phyloP scores from a whole-genome alignment of 2,888 invertebrate genomes.

The Halictus ligatus region DNA sequence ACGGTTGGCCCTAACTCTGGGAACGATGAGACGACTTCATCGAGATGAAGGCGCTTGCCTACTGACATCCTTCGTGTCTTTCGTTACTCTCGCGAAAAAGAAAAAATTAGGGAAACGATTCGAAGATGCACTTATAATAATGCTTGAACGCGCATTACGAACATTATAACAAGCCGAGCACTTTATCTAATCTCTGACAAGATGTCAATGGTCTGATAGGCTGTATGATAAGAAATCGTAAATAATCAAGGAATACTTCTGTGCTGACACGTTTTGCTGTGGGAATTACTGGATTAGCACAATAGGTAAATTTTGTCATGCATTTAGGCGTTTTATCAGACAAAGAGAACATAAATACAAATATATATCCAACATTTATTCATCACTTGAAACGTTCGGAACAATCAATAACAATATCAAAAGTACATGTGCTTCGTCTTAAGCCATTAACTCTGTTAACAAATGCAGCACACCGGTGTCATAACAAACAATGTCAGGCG shows the following conservation, averaged over 20 bases:
- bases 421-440: neutral
- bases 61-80: constrained; percentile 69
- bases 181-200: constrained; percentile 76
- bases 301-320: neutral
- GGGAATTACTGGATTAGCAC: neutral
- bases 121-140: constrained; percentile 11
- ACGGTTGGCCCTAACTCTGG: constrained; percentile 89
- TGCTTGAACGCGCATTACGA: neutral
- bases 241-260: constrained; percentile 14
- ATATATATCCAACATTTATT: constrained; percentile 65
- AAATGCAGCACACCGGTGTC: neutral
- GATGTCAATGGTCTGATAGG: constrained; percentile 70
- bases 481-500: neutral
- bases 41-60: constrained; percentile 82
- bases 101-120: neutral
- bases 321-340: neutral
- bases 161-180: constrained; percentile 32
- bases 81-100: neutral
- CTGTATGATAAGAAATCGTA: constrained; percentile 66
- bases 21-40: constrained; percentile 87
- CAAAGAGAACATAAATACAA: neutral
- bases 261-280: neutral
- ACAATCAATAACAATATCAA: constrained; percentile 37
- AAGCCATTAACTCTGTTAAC: neutral
- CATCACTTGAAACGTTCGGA: constrained; percentile 23